phyloP scores from a whole-genome alignment of 2,888 invertebrate species.

The Metallyticus violacea region DNA sequence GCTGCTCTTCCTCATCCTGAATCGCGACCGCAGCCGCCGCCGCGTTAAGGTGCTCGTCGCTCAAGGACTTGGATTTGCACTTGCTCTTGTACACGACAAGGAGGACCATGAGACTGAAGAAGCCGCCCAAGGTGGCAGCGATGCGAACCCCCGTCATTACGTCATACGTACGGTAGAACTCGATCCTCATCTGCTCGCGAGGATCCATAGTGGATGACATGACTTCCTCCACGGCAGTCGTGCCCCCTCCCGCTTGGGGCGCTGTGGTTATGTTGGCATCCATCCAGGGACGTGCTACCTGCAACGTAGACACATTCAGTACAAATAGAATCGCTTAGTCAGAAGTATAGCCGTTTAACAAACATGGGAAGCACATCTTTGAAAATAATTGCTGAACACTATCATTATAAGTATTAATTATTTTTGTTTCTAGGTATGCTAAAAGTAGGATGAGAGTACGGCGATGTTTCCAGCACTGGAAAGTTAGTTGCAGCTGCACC shows the following conservation, averaged over 20 bases:
- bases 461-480: no score
- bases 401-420: no score
- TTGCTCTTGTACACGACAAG: slow-evolving; percentile 88
- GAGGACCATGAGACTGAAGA: slow-evolving; percentile 88
- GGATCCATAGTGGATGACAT: slow-evolving; percentile 46
- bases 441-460: no score
- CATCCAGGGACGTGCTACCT: background rate
- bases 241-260: background rate
- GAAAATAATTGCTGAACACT: no score
- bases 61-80: slow-evolving; percentile 50
- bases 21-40: slow-evolving; percentile 68
- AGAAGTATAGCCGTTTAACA: no score
- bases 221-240: background rate
- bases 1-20: slow-evolving; percentile 53
- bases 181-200: slow-evolving; percentile 69
- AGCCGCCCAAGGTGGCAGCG: slow-evolving; percentile 86
- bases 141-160: slow-evolving; percentile 91
- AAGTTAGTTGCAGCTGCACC: no score
- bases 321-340: no score
- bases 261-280: background rate
- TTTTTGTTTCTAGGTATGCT: no score
- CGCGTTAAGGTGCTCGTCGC: slow-evolving; percentile 72
- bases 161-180: slow-evolving; percentile 88
- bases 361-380: no score
- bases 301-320: background rate